Evolutionary conservation across 2,113 vertebrate genomes (phyloP).

Genomic region (Diadophis punctatus): DNA sequence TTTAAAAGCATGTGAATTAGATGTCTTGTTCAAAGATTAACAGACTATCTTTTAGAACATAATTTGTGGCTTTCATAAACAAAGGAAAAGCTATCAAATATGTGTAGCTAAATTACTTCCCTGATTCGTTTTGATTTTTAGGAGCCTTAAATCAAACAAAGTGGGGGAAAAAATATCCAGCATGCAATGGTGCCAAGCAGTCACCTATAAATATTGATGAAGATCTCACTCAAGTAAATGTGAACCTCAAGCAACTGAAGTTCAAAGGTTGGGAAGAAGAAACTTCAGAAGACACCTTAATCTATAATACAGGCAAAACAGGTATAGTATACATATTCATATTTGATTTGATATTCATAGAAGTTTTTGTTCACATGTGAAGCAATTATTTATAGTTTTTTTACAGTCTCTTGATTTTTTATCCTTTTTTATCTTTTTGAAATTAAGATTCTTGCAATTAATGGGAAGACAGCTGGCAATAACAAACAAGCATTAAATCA

Average conservation of each 20-base stretch:
- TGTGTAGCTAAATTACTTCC: neutral
- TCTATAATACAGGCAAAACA: slow-evolving; percentile 93
- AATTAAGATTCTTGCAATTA: slow-evolving; percentile 10
- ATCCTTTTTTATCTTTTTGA: slow-evolving; percentile 23
- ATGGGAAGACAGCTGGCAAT: neutral
- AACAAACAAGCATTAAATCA: slow-evolving; percentile 25
- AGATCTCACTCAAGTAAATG: slow-evolving; percentile 86
- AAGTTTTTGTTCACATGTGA: neutral
- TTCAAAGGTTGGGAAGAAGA: slow-evolving; percentile 86
- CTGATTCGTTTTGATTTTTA: slow-evolving; percentile 54
- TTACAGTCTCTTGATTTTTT: neutral
- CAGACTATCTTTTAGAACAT: neutral
- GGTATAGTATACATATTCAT: slow-evolving; percentile 67
- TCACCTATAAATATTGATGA: slow-evolving; percentile 95
- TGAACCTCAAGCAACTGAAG: slow-evolving; percentile 85
- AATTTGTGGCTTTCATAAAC: neutral
- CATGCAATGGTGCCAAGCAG: slow-evolving; percentile 91
- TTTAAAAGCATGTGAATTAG: neutral
- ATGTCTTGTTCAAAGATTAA: neutral
- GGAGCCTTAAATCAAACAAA: slow-evolving; percentile 92
- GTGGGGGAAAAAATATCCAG: slow-evolving; percentile 93
- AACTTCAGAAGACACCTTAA: slow-evolving; percentile 74
- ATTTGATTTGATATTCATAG: slow-evolving; percentile 12
- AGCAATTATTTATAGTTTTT: neutral
- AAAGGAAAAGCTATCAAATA: neutral